These are phyloP conservation scores for Gandaritis pyraliata DNA, from an alignment of 2,888 invertebrate genomes.

Conservation along the genomic window DNA sequence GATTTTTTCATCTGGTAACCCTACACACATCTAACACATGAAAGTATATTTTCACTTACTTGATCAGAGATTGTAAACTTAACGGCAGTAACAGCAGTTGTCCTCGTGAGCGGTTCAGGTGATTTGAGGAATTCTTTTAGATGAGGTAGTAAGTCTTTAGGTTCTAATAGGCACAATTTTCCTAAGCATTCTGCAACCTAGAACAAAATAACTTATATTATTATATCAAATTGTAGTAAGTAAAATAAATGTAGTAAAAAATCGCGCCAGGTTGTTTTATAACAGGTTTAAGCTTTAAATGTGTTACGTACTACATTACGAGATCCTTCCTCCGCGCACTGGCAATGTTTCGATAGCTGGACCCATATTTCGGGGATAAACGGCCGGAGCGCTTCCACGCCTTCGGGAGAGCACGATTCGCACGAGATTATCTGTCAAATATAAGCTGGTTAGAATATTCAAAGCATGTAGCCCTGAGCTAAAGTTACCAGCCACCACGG, in stretches of 20 bases:
- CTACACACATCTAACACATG: too few species aligned
- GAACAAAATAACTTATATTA: conserved; percentile 33
- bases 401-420: conserved; percentile 89
- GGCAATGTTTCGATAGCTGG: conserved; percentile 96
- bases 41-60: conserved; percentile 69
- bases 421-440: conserved; percentile 90
- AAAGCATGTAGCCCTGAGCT: too few species aligned
- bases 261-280: too few species aligned
- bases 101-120: conserved; percentile 93
- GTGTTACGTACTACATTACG: conserved; percentile 92
- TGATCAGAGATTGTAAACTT: conserved; percentile 99
- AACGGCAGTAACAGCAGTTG: conserved; percentile 98
- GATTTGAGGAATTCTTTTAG: conserved; percentile 92
- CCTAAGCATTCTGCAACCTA: conserved; percentile 97
- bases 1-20: too few species aligned
- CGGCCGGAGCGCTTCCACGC: conserved; percentile 89
- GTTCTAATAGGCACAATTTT: conserved; percentile 97
- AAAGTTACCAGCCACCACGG: too few species aligned
- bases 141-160: conserved; percentile 93
- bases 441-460: neutral
- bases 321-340: conserved; percentile 98
- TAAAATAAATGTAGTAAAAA: neutral
- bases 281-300: too few species aligned
- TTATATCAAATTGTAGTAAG: neutral
- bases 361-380: conserved; percentile 96